Base-by-base conservation (phyloP, 1,140 invertebrate species). In the Atta colombica region DNA sequence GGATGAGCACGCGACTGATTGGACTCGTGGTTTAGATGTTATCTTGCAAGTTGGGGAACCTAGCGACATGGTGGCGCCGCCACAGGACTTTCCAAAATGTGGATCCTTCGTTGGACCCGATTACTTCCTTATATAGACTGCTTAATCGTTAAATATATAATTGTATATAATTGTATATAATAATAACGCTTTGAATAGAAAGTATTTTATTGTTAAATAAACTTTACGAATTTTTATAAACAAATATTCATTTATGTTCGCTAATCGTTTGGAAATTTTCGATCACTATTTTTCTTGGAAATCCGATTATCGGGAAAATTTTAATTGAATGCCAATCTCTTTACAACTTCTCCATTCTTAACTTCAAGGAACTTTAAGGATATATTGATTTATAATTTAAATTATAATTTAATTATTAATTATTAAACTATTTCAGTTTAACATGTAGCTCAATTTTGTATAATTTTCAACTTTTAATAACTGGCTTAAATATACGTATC, bases 1-100 rank as follows among this genome's bases (percentile, higher is more conserved):
- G 81, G 97, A 97, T 90, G 97, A 97, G 91, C 95, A 96, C 66
- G 94, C 96, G 1, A 89, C 92, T 0, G 95, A 96, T 72, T 95
- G 96, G 91, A 94, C 96, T 0, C 94, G 95, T 14, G 96, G 96
- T n/a, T 94, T 97, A 90, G 93, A 95, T 53, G 95, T 96, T 10
- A 94, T 97, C 12, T 90, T 96, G 1, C 95, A 96, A 88, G 94
- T 96, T 25, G 96, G 95, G 0, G 90, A 94, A 35, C n/a, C 81
- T 0, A 87, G 72, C 69, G 94, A 96, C n/a, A 93, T 95, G 89
- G 91, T 94, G 1, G 35, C 92, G 2, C 88, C 94, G 2, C 96
- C 96, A 0, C 86, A 94, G 16, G 95, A 96, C 77, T 96, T 96
- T 84, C 96, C 96, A 4, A 94, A 93, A 74, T 96, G 96, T 84